phyloP scores from a whole-genome alignment of 2,888 invertebrate genomes.

The Tetheella fluctuosa region DNA sequence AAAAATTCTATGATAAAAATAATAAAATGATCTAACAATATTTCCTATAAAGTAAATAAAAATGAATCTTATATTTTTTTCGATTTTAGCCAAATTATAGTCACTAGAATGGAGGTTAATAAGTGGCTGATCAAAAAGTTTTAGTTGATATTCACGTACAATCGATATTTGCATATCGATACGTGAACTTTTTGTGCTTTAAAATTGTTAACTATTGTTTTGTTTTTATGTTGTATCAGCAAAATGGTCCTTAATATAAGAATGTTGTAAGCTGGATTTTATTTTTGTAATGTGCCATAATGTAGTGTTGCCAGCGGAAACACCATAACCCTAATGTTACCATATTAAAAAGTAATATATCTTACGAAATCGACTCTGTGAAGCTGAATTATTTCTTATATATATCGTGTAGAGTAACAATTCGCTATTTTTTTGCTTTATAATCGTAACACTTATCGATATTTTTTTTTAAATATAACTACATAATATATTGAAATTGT shows the following conservation, averaged over 20 bases:
- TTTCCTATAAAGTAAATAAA: slow-evolving; percentile 37
- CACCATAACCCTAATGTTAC: slow-evolving; percentile 79
- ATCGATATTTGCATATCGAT: slow-evolving; percentile 2
- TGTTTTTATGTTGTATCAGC: slow-evolving; percentile 47
- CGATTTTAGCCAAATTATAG: slow-evolving; percentile 35
- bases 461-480: slow-evolving; percentile 71
- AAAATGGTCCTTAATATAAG: slow-evolving; percentile 80
- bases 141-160: background rate
- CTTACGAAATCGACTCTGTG: slow-evolving; percentile 37
- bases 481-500: slow-evolving; percentile 46
- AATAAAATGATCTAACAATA: slow-evolving; percentile 55
- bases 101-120: background rate
- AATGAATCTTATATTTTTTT: slow-evolving; percentile 56
- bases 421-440: slow-evolving; percentile 72
- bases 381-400: slow-evolving; percentile 67
- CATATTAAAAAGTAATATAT: slow-evolving; percentile 58
- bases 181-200: slow-evolving; percentile 25
- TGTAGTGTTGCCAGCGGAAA: slow-evolving; percentile 77
- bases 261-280: slow-evolving; percentile 64
- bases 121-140: background rate
- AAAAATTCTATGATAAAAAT: slow-evolving; percentile 48
- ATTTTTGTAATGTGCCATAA: slow-evolving; percentile 76
- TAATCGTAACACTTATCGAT: slow-evolving; percentile 67
- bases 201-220: slow-evolving; percentile 42
- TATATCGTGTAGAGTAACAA: slow-evolving; percentile 72